Evolutionary conservation across 2,797 vertebrate genomes (phyloP), one percentile per base, ranked within the genome.

Genomic region (Pseudochaenichthys georgianus): DNA sequence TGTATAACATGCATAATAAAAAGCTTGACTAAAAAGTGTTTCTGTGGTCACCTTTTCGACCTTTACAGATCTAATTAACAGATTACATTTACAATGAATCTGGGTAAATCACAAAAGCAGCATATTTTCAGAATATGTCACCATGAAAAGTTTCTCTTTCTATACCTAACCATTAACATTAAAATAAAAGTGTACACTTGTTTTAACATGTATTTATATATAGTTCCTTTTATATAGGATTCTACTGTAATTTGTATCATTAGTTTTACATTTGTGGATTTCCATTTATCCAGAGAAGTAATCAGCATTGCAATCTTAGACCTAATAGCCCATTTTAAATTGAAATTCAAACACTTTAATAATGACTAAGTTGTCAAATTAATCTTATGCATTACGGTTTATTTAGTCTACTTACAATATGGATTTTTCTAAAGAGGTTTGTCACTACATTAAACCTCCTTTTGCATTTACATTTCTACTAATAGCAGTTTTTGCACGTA

Each of bases 1-100:
- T 6, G 8, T 8, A 9, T 59, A 43, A 16, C 13, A 68, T 9
- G 54, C 34, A 66, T 64, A 50, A 41, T 17, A 64, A 48, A 48
- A 72, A 75, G 9, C 41, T 17, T 2, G 31, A 57, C 47, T 2
- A 7, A 61, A 78, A 69, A 51, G 34, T 2, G 34, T 7, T 38
- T 38, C 34, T 38, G 34, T 38, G 8, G 34, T 38, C 46, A 34
- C 47, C 60, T 43, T 76, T 76, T 65, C 12, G 52, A 55, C 58
- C 60, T 69, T 63, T n/a, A 75, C 17, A 19, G 41, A 61, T 13
- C 21, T 61, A 9, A 46, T 23, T 52, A 9, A 62, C 48, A 38
- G 6, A 38, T 38, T 38, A 38, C 31, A 43, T 53, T 0, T 38
- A 34, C 28, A 50, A 50, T 11, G 43, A 62, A 9, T 34, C 28